Percentiles rank a stretch among this genome's conserved stretches.
phyloP scores from a whole-genome alignment of 64 coral and sea anemone genomes.

The Hydrozoanthus tunicans region DNA sequence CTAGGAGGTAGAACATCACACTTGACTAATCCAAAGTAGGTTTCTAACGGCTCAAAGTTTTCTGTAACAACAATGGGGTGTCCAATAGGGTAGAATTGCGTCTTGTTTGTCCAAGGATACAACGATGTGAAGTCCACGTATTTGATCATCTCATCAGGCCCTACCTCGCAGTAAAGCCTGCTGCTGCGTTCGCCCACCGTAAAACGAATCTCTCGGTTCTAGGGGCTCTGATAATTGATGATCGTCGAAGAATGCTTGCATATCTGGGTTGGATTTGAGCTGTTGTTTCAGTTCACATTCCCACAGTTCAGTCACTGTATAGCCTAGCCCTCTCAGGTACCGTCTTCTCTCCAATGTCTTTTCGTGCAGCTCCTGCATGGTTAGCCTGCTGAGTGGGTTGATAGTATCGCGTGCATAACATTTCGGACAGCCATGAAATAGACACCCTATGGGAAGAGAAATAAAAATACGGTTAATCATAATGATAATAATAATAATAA shows the following conservation, averaged over 20 bases:
- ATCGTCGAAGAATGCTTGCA: neutral
- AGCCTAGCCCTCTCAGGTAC: neutral
- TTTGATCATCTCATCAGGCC: neutral
- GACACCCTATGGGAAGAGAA: neutral
- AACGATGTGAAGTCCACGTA: slow-evolving; percentile 6
- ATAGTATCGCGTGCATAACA: neutral
- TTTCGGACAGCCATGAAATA: neutral
- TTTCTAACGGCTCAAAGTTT: slow-evolving; percentile 13
- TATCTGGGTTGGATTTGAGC: neutral
- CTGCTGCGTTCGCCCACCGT: neutral
- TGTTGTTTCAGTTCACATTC: slow-evolving; percentile 5
- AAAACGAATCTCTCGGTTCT: neutral
- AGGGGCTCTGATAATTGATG: neutral
- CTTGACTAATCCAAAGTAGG: slow-evolving; percentile 10
- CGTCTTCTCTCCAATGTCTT: neutral
- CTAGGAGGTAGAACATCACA: neutral
- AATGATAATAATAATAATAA: too few relatives aligned
- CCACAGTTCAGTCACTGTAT: neutral
- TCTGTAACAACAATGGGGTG: neutral
- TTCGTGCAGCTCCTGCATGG: neutral
- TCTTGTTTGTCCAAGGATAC: slow-evolving; percentile 14
- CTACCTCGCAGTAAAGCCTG: neutral
- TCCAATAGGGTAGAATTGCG: neutral
- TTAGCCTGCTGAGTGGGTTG: neutral
- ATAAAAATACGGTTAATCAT: neutral